Conservation (phyloP, 2,113 vertebrate genomes). For the Oophaga pumilio region DNA sequence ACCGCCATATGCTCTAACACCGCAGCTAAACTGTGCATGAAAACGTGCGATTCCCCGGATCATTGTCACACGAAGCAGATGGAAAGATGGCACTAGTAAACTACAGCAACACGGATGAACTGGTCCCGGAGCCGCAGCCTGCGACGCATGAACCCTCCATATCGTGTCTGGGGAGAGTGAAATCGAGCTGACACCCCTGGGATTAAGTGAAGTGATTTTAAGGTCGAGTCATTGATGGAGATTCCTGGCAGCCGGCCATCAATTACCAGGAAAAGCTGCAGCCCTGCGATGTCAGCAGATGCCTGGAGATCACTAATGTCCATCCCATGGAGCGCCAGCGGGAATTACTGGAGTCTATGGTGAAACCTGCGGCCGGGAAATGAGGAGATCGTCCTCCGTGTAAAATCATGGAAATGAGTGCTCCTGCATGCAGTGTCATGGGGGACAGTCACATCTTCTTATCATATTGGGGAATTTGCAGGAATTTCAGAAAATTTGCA, state of each 20-base stretch:
- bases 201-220: conserved; percentile 43
- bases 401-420: not conserved
- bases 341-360: conserved; percentile 25
- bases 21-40: too few relatives aligned
- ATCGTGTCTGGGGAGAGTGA: conserved; percentile 27
- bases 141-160: not conserved
- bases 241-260: conserved; percentile 43
- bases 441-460: too few relatives aligned
- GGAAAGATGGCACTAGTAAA: not conserved
- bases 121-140: too few relatives aligned
- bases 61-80: too few relatives aligned
- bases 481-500: too few relatives aligned
- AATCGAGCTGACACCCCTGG: conserved; percentile 29
- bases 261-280: conserved; percentile 44
- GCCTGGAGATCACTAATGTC: conserved; percentile 38
- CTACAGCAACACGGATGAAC: not conserved
- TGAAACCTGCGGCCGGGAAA: not conserved
- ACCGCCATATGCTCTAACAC: too few relatives aligned
- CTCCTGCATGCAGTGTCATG: too few relatives aligned
- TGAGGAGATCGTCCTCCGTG: not conserved
- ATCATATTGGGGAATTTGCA: too few relatives aligned
- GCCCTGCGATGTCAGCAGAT: conserved; percentile 36
- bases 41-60: too few relatives aligned
- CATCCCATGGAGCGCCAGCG: not conserved
- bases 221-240: conserved; percentile 31